Evolutionary conservation across 2,113 vertebrate species (phyloP), one percentile per base, ranked within the genome.

Genomic region (Cololabis saira): DNA sequence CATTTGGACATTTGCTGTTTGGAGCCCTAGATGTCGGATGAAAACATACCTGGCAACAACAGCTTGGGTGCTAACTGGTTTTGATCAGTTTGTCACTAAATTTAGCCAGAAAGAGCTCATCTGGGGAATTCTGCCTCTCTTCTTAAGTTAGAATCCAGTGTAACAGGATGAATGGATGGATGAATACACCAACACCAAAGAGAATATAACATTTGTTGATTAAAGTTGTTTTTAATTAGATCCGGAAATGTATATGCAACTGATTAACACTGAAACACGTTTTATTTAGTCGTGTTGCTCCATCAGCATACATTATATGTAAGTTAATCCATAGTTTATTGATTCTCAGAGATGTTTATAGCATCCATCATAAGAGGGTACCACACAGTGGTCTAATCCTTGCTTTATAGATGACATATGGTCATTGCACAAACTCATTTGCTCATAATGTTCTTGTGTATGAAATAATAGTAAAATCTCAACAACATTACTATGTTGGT

Each of bases 391-490:
- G 61, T 70, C 57, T 61, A 72, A 76, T 58, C 67, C 55, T 74
- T 78, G 63, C 56, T 61, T 84, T 80, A 77, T 59, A 63, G 64
- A 80, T 77, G 80, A 53, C 61, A 62, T 68, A 67, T 24, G 8
- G 79, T 72, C 82, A 73, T 48, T 61, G 53, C 17, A 47, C 50
- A 74, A 74, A 76, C 21, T 48, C 43, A 66, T 60, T 68, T 63
- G 60, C 62, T 67, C 67, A 68, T 71, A 54, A 84, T 53, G 55
- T 49, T 71, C 24, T n/a, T 57, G 67, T 74, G 81, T 83, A 72
- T 62, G 63, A 72, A 80, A 74, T 87, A 78, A 89, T 66, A 79
- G 63, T 70, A 71, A 79, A 80, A 86, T 75, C 21, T 60, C 50
- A 82, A 65, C 68, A 72, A 13, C 80, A 56, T 40, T 51, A 17